A percentile compares a stretch with the other conserved stretches of the same genome.
These are phyloP conservation scores for Mustela nigripes DNA, from an alignment of 2,113 vertebrate species.

Conservation along the genomic window DNA sequence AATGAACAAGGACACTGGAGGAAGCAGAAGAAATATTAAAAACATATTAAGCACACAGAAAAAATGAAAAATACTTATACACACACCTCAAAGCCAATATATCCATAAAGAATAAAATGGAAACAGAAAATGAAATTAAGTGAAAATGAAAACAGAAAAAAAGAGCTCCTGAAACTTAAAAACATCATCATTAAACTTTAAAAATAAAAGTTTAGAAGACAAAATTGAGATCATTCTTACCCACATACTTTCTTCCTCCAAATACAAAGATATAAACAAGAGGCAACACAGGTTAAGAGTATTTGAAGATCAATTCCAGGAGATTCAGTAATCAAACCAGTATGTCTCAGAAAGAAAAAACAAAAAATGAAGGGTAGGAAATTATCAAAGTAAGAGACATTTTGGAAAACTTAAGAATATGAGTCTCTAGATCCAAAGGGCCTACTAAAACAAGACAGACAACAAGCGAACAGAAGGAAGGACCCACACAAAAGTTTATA, in stretches of 20 bases:
- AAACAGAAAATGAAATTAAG: background rate
- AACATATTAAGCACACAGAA: conserved; percentile 25
- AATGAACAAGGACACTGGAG: background rate
- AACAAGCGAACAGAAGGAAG: background rate
- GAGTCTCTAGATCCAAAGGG: background rate
- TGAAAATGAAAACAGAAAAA: background rate
- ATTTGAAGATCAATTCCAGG: conserved; percentile 6
- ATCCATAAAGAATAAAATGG: background rate
- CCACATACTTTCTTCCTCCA: background rate
- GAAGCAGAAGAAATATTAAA: conserved; percentile 30
- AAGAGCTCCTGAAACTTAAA: conserved; percentile 35
- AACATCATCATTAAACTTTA: conserved; percentile 12
- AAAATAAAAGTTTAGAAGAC: conserved; percentile 34
- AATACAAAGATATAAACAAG: conserved; percentile 44
- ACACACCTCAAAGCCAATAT: conserved; percentile 14
- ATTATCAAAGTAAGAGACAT: background rate
- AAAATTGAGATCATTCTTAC: background rate
- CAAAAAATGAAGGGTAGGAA: background rate
- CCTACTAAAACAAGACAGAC: background rate
- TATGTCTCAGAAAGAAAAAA: background rate
- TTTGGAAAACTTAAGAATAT: conserved; percentile 39
- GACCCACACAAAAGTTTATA: background rate
- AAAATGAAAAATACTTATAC: background rate
- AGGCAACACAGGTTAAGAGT: background rate
- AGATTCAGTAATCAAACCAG: conserved; percentile 48